Evolutionary conservation across 2,888 invertebrate genomes (phyloP), one percentile per base, ranked within the genome.

Genomic region (Tetranychus truncatus): DNA sequence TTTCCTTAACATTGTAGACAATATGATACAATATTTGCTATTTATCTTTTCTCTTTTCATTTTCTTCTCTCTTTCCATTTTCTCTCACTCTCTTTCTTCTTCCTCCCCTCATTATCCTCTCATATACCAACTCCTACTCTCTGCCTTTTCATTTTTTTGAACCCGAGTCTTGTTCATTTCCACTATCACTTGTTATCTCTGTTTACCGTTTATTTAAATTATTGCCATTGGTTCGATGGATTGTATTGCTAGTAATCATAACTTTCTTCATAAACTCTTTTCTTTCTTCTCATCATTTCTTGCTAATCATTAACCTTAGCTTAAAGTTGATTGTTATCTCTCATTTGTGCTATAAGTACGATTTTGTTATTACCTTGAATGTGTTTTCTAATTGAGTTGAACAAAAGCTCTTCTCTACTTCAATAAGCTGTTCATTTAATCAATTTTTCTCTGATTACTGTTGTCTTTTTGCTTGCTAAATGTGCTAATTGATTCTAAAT

Each of bases 51-150:
- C 55, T 15, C 55, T 55, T 15, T 69, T 20, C n/a, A 20, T 11
- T 69, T 69, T 69, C 20, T 21, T 69, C 20, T 69, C 69, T 69
- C n/a, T 67, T 7, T 67, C 67, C 21, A n/a, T 67, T n/a, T 18
- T 67, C n/a, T 5, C n/a, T 67, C 11, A 6, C 67, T 18, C 67
- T n/a, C 67, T 15, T 21, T n/a, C 24, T 21, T n/a, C 67, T 18
- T n/a, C 24, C 67, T 18, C 67, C n/a, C n/a, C n/a, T 21, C n/a
- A 9, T 67, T 21, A 21, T 21, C 24, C n/a, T 67, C 67, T 67
- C n/a, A 9, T 67, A 18, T 21, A 67, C 15, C 15, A 55, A 15
- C 55, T 55, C 15, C 15, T 9, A 21, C 66, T 65, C 66, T 65
- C 66, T 65, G 3, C n/a, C 66, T 65, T 20, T 66, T 20, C 20